Conservation (phyloP, 1,140 invertebrate species). For the Eufriesea mexicana region DNA sequence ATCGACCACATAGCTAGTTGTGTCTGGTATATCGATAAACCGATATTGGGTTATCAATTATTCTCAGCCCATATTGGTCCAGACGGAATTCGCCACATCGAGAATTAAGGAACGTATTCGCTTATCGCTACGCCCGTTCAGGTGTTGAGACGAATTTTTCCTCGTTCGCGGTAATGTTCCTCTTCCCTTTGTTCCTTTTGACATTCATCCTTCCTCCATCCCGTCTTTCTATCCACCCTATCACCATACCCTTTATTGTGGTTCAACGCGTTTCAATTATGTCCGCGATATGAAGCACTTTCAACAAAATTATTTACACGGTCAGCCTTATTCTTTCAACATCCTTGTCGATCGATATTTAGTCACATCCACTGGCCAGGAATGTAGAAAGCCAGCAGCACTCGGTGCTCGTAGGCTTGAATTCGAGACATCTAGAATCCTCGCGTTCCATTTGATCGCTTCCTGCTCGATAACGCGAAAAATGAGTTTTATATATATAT, state of each 20-base stretch:
- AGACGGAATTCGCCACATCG: neutral
- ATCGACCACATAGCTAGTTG: neutral
- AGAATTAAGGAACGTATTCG: conserved; percentile 8
- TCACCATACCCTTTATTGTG: neutral
- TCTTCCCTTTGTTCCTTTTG: neutral
- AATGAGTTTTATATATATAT: neutral
- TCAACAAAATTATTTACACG: conserved; percentile 29
- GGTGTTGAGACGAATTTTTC: conserved; percentile 3
- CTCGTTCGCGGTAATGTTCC: neutral
- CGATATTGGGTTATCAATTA: conserved; percentile 51
- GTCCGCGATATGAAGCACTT: neutral
- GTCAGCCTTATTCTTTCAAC: neutral
- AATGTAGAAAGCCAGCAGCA: neutral
- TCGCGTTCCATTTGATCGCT: neutral
- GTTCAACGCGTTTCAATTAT: neutral
- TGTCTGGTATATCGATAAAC: conserved; percentile 16
- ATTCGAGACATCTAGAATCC: conserved; percentile 2
- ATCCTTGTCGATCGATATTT: conserved; percentile 26
- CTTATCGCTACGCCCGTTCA: neutral
- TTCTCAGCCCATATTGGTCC: conserved; percentile 9
- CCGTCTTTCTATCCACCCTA: no score
- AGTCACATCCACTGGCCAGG: conserved; percentile 15
- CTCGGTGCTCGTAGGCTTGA: neutral
- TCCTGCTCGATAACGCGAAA: neutral
- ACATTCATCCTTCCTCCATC: neutral